Conservation (phyloP, 2,888 invertebrate genomes). For the Dolichomitus sp. region DNA sequence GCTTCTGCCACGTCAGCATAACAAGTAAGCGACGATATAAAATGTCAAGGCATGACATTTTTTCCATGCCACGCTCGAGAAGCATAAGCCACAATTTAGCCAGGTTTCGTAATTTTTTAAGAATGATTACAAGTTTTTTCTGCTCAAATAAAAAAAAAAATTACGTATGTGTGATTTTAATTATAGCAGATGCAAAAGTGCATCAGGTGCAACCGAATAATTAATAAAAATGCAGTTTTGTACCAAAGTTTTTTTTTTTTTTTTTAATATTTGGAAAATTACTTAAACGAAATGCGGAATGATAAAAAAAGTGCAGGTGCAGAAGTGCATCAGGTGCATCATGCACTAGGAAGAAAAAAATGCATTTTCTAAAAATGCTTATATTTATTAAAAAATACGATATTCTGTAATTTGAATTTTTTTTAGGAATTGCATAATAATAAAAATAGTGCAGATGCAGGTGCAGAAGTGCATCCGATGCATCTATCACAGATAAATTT, state of each 20-base stretch:
- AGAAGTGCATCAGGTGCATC: too few species aligned
- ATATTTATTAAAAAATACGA: too few species aligned
- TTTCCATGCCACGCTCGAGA: not conserved
- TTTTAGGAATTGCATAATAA: too few species aligned
- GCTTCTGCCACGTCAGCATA: constrained; percentile 55
- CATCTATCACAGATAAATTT: not conserved
- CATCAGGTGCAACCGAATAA: not conserved
- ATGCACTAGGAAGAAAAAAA: too few species aligned
- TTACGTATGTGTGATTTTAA: too few species aligned
- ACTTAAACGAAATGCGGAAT: too few species aligned
- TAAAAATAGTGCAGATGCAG: too few species aligned
- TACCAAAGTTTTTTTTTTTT: not conserved
- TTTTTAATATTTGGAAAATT: too few species aligned
- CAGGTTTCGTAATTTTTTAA: not conserved
- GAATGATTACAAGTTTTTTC: not conserved
- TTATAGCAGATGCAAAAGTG: too few species aligned
- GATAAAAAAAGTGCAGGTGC: not conserved
- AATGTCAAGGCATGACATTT: constrained; percentile 48
- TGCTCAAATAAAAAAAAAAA: too few species aligned
- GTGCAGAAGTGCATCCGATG: not conserved
- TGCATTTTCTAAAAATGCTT: too few species aligned
- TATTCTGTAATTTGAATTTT: too few species aligned
- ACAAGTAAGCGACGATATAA: constrained; percentile 42
- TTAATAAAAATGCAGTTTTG: not conserved
- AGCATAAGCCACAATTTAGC: not conserved